Percentiles rank a stretch among this genome's conserved stretches.
These are phyloP conservation scores for Melinaea menophilus DNA, from an alignment of 2,888 invertebrate genomes.

Conservation along the genomic window DNA sequence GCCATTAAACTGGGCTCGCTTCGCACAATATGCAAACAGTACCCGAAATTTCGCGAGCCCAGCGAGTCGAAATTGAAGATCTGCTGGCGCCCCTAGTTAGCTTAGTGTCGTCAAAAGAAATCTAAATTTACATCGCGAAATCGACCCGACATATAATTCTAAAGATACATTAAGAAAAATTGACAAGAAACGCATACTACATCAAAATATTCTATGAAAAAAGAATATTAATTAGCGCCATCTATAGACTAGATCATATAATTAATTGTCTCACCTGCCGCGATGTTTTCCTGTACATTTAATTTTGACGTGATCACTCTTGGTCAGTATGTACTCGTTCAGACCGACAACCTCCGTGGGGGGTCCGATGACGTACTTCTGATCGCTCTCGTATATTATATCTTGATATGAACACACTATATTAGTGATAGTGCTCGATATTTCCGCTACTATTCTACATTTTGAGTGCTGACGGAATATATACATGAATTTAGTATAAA, in stretches of 20 bases:
- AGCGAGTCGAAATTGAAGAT: too few species aligned
- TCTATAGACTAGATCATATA: background rate
- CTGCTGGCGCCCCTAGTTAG: too few species aligned
- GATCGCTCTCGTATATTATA: slow-evolving; percentile 83
- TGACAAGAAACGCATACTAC: slow-evolving; percentile 51
- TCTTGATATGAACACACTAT: slow-evolving; percentile 80
- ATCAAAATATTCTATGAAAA: slow-evolving; percentile 33
- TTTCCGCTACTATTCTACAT: slow-evolving; percentile 53
- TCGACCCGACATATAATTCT: too few species aligned
- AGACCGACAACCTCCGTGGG: slow-evolving; percentile 49
- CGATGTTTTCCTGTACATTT: slow-evolving; percentile 68
- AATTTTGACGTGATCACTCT: slow-evolving; percentile 66
- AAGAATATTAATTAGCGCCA: background rate
- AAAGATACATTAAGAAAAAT: too few species aligned
- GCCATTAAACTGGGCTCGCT: too few species aligned
- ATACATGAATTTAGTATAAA: background rate
- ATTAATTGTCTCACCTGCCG: slow-evolving; percentile 37
- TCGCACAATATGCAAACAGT: too few species aligned
- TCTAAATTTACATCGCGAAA: too few species aligned
- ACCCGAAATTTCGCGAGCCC: too few species aligned
- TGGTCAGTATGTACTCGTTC: slow-evolving; percentile 29
- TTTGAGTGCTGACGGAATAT: slow-evolving; percentile 69
- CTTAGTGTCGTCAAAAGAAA: too few species aligned
- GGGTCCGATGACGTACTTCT: slow-evolving; percentile 72
- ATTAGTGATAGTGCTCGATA: slow-evolving; percentile 46